A percentile compares a stretch with the other conserved stretches of the same genome.
phyloP scores from a whole-genome alignment of 2,797 vertebrate species.

The Dicrostonyx torquatus region DNA sequence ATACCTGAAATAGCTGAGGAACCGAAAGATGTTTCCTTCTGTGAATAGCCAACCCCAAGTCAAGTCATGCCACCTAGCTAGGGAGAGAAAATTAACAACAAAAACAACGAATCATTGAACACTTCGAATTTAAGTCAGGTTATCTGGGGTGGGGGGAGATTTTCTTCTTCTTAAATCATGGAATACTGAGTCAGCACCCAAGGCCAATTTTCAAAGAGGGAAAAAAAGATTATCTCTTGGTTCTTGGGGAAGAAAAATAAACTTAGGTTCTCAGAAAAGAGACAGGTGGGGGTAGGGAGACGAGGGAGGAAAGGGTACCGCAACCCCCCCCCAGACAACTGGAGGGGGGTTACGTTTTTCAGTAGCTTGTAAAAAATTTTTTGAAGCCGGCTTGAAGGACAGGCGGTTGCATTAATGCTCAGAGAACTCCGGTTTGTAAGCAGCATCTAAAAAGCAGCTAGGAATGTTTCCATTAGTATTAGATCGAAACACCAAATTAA shows the following conservation, averaged over 20 bases:
- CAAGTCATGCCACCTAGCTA: constrained; percentile 45
- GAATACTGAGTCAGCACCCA: constrained; percentile 8
- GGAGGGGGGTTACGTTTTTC: constrained; percentile 43
- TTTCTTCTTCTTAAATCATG: background rate
- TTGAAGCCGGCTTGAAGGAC: constrained; percentile 59
- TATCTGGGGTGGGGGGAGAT: constrained; percentile 26
- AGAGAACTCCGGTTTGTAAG: constrained; percentile 61
- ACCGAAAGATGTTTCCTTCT: constrained; percentile 64
- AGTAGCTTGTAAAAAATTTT: constrained; percentile 68
- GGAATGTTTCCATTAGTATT: constrained; percentile 77
- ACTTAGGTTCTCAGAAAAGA: constrained; percentile 33
- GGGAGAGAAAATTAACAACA: background rate
- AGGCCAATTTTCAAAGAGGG: background rate
- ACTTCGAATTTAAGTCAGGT: background rate
- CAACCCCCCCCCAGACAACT: constrained; percentile 16
- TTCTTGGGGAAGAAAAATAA: background rate
- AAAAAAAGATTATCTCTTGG: constrained; percentile 13
- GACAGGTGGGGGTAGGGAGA: background rate
- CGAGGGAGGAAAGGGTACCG: background rate
- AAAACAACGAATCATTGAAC: background rate
- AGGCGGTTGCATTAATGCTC: constrained; percentile 75
- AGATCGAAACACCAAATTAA: constrained; percentile 81
- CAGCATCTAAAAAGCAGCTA: constrained; percentile 75
- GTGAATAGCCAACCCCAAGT: constrained; percentile 29
- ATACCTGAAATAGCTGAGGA: constrained; percentile 71